phyloP scores from a whole-genome alignment of 2,888 invertebrate genomes.

The Campoletis raptor region DNA sequence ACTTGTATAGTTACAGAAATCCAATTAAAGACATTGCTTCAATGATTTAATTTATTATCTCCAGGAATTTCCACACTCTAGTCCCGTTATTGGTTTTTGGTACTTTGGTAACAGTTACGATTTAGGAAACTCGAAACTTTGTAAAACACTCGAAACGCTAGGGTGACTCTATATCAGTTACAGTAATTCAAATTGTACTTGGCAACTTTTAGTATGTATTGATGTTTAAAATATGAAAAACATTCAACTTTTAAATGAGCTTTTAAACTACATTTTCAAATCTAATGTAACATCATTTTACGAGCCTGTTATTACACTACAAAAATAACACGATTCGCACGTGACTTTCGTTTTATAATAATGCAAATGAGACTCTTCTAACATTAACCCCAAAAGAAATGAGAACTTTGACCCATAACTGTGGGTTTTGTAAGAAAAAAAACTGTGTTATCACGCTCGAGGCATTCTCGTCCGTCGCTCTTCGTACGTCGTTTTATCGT shows the following conservation, averaged over 20 bases:
- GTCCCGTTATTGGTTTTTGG: background rate
- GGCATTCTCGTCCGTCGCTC: constrained; percentile 36
- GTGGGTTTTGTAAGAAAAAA: constrained; percentile 67
- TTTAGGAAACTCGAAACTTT: background rate
- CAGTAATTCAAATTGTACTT: background rate
- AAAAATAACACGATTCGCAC: background rate
- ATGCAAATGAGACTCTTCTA: background rate
- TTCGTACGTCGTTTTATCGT: background rate
- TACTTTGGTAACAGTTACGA: background rate
- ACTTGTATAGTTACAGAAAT: background rate
- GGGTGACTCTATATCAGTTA: background rate
- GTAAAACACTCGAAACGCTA: background rate
- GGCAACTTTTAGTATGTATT: background rate
- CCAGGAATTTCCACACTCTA: background rate
- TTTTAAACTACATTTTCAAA: background rate
- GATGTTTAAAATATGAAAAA: background rate
- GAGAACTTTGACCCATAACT: constrained; percentile 72
- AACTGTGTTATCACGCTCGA: constrained; percentile 67
- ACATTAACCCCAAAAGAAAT: constrained; percentile 50
- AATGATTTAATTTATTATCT: background rate
- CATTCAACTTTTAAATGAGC: background rate
- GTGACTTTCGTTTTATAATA: background rate
- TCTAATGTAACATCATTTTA: background rate
- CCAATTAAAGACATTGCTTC: background rate
- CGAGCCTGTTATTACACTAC: background rate